Evolutionary conservation across 2,888 invertebrate species (phyloP).

Genomic region (Didymodactylos carnosus): DNA sequence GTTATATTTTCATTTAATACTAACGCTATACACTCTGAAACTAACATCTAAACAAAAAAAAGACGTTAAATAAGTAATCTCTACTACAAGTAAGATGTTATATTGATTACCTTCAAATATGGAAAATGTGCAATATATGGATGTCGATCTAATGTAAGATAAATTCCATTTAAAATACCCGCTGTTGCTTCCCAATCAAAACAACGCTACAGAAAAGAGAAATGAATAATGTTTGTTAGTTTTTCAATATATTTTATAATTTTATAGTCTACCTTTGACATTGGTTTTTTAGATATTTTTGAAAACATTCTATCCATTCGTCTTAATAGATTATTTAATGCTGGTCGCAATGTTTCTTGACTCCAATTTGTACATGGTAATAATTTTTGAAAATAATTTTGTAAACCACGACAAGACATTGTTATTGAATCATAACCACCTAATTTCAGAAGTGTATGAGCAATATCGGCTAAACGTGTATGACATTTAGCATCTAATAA

Average conservation of each 20-base stretch:
- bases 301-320: constrained; percentile 84
- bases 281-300: constrained; percentile 87
- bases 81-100: background rate
- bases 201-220: background rate
- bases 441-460: constrained; percentile 81
- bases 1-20: background rate
- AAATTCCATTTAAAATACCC: constrained; percentile 10
- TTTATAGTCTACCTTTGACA: constrained; percentile 15
- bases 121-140: constrained; percentile 5
- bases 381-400: constrained; percentile 43
- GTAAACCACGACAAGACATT: constrained; percentile 79
- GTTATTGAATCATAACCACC: constrained; percentile 79
- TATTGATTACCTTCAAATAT: background rate
- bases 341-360: constrained; percentile 69
- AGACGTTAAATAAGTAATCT: no score
- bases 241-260: background rate
- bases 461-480: constrained; percentile 84
- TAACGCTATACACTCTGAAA: background rate
- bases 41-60: background rate
- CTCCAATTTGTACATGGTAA: constrained; percentile 89
- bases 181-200: constrained; percentile 13
- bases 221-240: background rate
- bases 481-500: constrained; percentile 81
- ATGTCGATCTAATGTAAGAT: constrained; percentile 10
- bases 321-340: constrained; percentile 68